Evolutionary conservation across 2,888 invertebrate species (phyloP).

Genomic region (Abscondita cerata): DNA sequence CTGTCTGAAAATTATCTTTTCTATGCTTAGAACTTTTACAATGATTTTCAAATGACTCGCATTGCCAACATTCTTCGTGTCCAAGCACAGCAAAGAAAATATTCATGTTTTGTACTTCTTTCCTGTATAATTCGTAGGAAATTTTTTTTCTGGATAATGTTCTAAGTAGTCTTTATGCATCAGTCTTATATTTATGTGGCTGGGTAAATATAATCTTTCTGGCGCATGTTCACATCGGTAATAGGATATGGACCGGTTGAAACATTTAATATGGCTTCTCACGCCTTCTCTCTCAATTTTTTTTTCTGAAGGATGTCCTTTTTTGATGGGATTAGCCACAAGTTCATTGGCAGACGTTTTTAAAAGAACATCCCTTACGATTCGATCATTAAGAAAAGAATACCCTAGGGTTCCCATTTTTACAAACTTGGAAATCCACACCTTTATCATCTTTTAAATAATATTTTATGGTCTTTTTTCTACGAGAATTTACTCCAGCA

Average conservation of each 20-base stretch:
- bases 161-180: not conserved
- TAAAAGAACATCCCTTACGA: too few species aligned
- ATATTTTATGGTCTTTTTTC: not conserved
- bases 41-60: too few species aligned
- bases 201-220: too few species aligned
- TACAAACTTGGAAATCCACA: not conserved
- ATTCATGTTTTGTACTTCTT: not conserved
- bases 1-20: too few species aligned
- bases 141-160: not conserved
- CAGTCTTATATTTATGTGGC: not conserved
- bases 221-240: too few species aligned
- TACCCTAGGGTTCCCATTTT: not conserved
- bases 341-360: too few species aligned
- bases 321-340: not conserved
- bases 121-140: too few species aligned
- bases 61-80: too few species aligned
- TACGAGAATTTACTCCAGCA: not conserved
- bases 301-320: not conserved
- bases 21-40: too few species aligned
- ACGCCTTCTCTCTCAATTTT: not conserved
- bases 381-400: not conserved
- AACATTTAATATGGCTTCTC: too few species aligned
- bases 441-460: not conserved
- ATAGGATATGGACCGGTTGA: not conserved
- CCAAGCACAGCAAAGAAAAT: not conserved